These are phyloP conservation scores for Adrianichthys oophorus DNA, from an alignment of 2,797 vertebrate species.

Conservation along the genomic window DNA sequence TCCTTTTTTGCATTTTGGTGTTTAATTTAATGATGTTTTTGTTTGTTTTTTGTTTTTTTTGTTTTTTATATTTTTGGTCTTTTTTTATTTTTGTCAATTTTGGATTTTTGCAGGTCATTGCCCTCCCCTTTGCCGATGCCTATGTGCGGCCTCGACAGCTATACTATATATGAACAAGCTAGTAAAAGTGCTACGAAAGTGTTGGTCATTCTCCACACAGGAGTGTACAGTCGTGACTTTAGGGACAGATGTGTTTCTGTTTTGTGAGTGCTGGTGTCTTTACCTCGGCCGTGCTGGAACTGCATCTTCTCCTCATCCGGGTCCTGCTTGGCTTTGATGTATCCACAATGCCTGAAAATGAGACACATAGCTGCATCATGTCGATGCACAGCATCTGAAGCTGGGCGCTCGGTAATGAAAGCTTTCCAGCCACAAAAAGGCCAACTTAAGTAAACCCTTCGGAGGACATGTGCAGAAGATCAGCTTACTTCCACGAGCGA, in stretches of 20 bases:
- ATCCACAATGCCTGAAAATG: conserved; percentile 81
- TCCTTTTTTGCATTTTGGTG: too few species aligned
- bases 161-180: too few species aligned
- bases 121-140: too few species aligned
- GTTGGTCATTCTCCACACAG: conserved; percentile 10
- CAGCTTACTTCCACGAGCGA: background rate
- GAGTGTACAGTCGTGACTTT: conserved; percentile 14
- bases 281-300: conserved; percentile 84
- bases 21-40: too few species aligned
- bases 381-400: conserved; percentile 1
- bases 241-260: too few species aligned
- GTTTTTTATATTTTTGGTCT: too few species aligned
- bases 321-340: conserved; percentile 87
- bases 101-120: too few species aligned
- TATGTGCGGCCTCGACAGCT: too few species aligned
- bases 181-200: too few species aligned
- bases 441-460: background rate
- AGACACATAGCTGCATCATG: conserved; percentile 30
- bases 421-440: conserved; percentile 6
- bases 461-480: conserved; percentile 2
- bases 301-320: conserved; percentile 88
- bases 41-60: too few species aligned
- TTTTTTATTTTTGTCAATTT: too few species aligned
- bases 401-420: background rate
- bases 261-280: conserved; percentile 4